Base-by-base conservation (phyloP, 2,113 vertebrate genomes). In the Hucho hucho region DNA sequence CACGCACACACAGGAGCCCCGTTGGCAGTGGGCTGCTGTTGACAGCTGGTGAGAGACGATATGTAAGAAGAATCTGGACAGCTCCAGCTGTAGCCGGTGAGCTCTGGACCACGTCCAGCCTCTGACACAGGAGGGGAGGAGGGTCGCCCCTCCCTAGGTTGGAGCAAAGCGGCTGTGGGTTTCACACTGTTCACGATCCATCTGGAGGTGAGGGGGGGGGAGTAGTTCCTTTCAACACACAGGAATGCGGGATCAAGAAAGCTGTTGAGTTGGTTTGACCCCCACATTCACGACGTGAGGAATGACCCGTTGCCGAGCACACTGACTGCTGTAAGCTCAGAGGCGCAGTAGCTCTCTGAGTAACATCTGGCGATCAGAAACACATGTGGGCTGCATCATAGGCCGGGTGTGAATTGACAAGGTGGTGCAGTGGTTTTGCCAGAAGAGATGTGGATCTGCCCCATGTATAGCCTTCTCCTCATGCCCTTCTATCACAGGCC, bases 21-120 rank as follows among this genome's bases (percentile, higher is more conserved):
- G 47, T 58, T 65, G 66, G 59, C 61, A 46, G 61, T 75, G 69
- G 61, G 59, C 63, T 64, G 59, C 63, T 69, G 22, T 16, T 66
- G 78, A 80, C 81, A 85, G 69, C 74, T 78, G 80, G 29, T 70
- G 75, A 79, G 58, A 81, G 76, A 74, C 73, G 13, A 78, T 77
- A 73, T 79, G 71, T 56, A 70, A 43, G 32, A 22, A 49, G 5
- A 46, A 16, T 65, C 79, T 43, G 53, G 37, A 74, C 64, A 32
- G 61, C 64, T 79, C 61, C 75, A 47, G 78, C 59, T 77, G 73
- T 58, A 56, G 64, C 32, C 25, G 14, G 22, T 14, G 24, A 46
- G 47, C 6, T 64, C 13, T 77, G 49, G 68, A 66, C 12, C 71
- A 18, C 4, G 24, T 75, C 75, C 70, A 58, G 69, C 28, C 47